A percentile compares a stretch with the other conserved stretches of the same genome.
Evolutionary conservation across 2,113 vertebrate species (phyloP).

Genomic region (Larimichthys crocea): DNA sequence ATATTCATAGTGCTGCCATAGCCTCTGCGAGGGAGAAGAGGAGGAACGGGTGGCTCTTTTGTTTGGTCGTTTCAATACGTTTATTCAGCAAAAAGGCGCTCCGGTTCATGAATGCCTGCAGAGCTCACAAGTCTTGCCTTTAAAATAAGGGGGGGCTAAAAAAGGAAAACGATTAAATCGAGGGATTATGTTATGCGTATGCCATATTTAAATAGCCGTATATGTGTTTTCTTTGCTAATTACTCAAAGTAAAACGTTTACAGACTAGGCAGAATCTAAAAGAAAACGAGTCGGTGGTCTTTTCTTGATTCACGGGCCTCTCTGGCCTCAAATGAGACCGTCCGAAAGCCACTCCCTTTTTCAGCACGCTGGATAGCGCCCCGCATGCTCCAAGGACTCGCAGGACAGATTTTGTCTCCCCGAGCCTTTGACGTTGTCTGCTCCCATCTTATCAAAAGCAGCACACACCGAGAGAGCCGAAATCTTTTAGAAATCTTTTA

Average conservation of each 20-base stretch:
- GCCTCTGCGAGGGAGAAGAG: constrained; percentile 84
- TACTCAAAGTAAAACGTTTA: not conserved
- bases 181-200: not conserved
- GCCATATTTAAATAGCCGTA: constrained; percentile 12
- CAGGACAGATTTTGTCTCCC: constrained; percentile 59
- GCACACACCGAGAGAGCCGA: constrained; percentile 35
- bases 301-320: constrained; percentile 42
- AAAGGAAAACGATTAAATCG: constrained; percentile 3
- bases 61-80: constrained; percentile 87
- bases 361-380: constrained; percentile 88
- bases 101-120: constrained; percentile 80
- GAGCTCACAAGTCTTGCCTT: constrained; percentile 74
- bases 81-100: constrained; percentile 87
- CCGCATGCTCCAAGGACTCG: constrained; percentile 56
- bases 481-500: constrained; percentile 64
- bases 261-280: constrained; percentile 4
- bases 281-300: constrained; percentile 1
- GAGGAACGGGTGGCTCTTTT: constrained; percentile 90
- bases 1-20: constrained; percentile 89
- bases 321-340: constrained; percentile 60
- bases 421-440: constrained; percentile 65
- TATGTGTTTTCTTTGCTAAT: not conserved
- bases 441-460: constrained; percentile 68
- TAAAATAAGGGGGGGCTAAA: constrained; percentile 51
- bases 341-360: constrained; percentile 83